phyloP scores from a whole-genome alignment of 1,140 invertebrate species.

The Aphelinus atriplicis region DNA sequence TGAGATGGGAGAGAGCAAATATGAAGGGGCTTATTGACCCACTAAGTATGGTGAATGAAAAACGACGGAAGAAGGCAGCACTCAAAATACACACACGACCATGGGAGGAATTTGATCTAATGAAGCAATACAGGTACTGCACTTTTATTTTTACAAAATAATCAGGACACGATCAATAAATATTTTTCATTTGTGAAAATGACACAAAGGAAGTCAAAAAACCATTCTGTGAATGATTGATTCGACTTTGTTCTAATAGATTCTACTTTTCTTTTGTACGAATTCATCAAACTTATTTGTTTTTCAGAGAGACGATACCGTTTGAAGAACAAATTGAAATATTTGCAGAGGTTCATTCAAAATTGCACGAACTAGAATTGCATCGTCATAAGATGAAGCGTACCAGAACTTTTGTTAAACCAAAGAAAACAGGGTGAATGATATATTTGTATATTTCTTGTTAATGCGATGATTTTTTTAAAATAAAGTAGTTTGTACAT shows the following conservation, averaged over 20 bases:
- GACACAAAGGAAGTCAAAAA: too few relatives aligned
- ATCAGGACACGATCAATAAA: too few relatives aligned
- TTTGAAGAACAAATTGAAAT: conserved; percentile 88
- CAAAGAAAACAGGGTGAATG: conserved; percentile 70
- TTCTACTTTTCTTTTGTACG: background rate
- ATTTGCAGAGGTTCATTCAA: conserved; percentile 80
- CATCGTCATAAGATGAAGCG: conserved; percentile 74
- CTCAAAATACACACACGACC: conserved; percentile 70
- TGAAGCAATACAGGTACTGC: conserved; percentile 87
- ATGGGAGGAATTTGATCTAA: conserved; percentile 93
- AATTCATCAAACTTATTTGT: conserved; percentile 21
- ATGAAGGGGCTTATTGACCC: conserved; percentile 81
- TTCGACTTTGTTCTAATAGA: background rate
- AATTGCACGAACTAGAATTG: conserved; percentile 76
- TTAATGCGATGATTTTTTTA: conserved; percentile 23
- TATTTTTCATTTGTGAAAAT: too few relatives aligned
- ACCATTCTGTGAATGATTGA: too few relatives aligned
- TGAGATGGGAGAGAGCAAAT: conserved; percentile 84
- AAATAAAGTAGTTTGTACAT: conserved; percentile 34
- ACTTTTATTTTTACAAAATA: too few relatives aligned
- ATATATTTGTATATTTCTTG: conserved; percentile 12
- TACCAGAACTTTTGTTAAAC: conserved; percentile 74
- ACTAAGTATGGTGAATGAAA: conserved; percentile 67
- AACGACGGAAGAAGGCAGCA: conserved; percentile 69
- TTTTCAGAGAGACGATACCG: conserved; percentile 78